Evolutionary conservation across 2,888 invertebrate species (phyloP), one percentile per base, ranked within the genome.

Genomic region (Habrosyne pyritoides): DNA sequence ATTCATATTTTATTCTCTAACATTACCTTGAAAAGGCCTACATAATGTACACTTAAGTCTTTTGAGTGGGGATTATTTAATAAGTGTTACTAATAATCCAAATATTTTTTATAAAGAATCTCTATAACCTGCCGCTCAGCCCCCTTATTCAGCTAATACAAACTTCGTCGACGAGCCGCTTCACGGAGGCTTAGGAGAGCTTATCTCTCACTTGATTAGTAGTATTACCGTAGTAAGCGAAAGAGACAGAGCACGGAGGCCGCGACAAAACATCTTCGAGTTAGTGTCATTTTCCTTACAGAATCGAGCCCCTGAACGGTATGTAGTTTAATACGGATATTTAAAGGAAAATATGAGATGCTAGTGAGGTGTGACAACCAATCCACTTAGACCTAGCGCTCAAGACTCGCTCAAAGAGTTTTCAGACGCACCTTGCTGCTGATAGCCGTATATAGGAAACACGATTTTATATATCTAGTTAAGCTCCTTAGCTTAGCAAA

Each of bases 281-380:
- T n/a, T n/a, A n/a, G n/a, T n/a, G n/a, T n/a, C n/a, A n/a, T n/a
- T n/a, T n/a, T n/a, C n/a, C n/a, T n/a, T n/a, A n/a, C n/a, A n/a
- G n/a, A n/a, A 33, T n/a, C 0, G n/a, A 8, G n/a, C n/a, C 1
- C n/a, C n/a, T n/a, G n/a, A n/a, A 55, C 33, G 50, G 30, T 55
- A 53, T 53, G 51, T 54, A 56, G 51, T 28, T 52, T 52, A 47
- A 56, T 59, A 54, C 47, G 60, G 63, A 69, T 76, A 70, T 73
- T 66, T 59, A 62, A 74, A 70, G 69, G 66, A 76, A 77, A 75
- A 80, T 77, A 77, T 75, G 65, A 65, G 60, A 62, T 64, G 65
- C 59, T 53, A 67, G 64, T 63, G 70, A 69, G 64, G 69, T 75
- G 70, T 64, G 63, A 50, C 55, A 59, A 8, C 56, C 65, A 73